A percentile compares a stretch with the other conserved stretches of the same genome.
Evolutionary conservation across 2,797 vertebrate genomes (phyloP).

Genomic region (Menidia menidia): DNA sequence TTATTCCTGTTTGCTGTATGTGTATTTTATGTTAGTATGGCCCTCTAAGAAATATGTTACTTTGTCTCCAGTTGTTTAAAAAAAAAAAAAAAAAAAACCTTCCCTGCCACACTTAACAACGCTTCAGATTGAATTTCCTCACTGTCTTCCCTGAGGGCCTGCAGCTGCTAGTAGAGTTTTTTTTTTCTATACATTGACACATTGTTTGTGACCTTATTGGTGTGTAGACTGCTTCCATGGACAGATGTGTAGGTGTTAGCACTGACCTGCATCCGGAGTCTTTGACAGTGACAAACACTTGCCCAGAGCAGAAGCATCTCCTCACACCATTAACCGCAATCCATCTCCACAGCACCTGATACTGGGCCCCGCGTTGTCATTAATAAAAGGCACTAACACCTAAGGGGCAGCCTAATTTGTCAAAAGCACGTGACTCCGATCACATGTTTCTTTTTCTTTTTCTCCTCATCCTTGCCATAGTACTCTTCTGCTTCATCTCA

Average conservation of each 20-base stretch:
- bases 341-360: conserved; percentile 34
- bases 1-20: not conserved
- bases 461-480: conserved; percentile 3
- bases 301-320: conserved; percentile 33
- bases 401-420: conserved; percentile 37
- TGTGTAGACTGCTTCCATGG: conserved; percentile 23
- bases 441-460: conserved; percentile 14
- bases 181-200: conserved; percentile 44
- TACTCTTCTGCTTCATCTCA: conserved; percentile 14
- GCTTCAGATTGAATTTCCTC: conserved; percentile 9
- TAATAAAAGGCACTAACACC: conserved; percentile 50
- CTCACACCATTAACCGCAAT: conserved; percentile 57
- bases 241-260: conserved; percentile 24
- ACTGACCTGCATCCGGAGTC: conserved; percentile 25
- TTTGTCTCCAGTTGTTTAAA: no score
- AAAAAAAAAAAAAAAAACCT: not conserved
- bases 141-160: not conserved
- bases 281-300: conserved; percentile 40
- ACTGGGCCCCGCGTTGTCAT: conserved; percentile 34
- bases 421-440: conserved; percentile 23
- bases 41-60: not conserved
- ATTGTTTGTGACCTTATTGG: conserved; percentile 16
- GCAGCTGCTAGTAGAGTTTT: conserved; percentile 16
- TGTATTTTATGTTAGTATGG: not conserved
- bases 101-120: not conserved